Base-by-base conservation (phyloP, 2,797 vertebrate species). In the Anniella stebbinsi region DNA sequence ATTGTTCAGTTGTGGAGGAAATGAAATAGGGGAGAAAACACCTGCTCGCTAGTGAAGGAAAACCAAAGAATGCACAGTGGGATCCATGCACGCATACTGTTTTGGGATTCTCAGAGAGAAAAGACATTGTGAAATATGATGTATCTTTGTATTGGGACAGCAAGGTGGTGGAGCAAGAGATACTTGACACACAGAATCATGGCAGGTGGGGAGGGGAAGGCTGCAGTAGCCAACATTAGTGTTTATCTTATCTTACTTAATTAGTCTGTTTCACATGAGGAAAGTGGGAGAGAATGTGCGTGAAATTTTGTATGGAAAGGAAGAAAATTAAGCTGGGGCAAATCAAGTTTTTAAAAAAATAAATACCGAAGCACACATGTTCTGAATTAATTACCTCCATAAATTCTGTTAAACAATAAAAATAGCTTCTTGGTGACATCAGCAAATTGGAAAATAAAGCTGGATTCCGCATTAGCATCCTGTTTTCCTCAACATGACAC, bases 331-430 rank as follows among this genome's bases (percentile, higher is more conserved):
- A 97, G 91, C 95, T 89, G 87, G 94, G 92, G 92, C 95, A 95
- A 86, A 93, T 97, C 96, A 94, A 92, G 94, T 94, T 96, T 96
- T 97, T 97, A 93, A 69, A 33, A 1, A 18, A 84, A 75, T 0
- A 83, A 95, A 93, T 95, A 96, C 95, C 94, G 96, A 94, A 63
- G 94, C 97, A 97, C 97, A 97, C 95, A 94, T 97, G 97, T 96
- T 97, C 94, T 95, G 82, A 95, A 97, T 97, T 97, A 97, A 97
- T 97, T 97, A 96, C 95, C 90, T 95, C 96, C 95, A 96, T 97
- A 97, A 97, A 97, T 97, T 97, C 96, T 95, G 91, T 95, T 96
- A 97, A 97, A 97, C 94, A 97, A 93, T 95, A 96, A 96, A 96
- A 97, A 96, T 96, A 97, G 95, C 93, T 92, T 95, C 92, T 96